phyloP scores from a whole-genome alignment of 2,888 invertebrate genomes.

The Sarcophaga caerulescens region DNA sequence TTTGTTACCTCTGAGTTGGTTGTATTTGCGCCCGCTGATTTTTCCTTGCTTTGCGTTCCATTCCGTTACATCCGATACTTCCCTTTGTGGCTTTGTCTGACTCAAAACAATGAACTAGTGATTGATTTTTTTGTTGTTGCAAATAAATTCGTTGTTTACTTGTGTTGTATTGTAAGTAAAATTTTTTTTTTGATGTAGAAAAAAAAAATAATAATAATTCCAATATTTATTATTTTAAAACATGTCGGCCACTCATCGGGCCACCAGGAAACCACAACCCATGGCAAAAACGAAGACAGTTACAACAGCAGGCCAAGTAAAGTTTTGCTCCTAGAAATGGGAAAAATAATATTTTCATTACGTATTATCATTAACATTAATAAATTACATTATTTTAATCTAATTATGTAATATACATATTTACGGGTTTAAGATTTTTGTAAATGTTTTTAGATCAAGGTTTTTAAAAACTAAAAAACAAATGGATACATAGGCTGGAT shows the following conservation, averaged over 20 bases:
- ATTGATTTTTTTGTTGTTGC: constrained; percentile 35
- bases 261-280: constrained; percentile 81
- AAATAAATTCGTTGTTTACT: constrained; percentile 73
- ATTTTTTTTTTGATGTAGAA: constrained; percentile 34
- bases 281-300: constrained; percentile 81
- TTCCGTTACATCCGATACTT: constrained; percentile 14
- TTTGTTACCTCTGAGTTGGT: constrained; percentile 56
- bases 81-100: constrained; percentile 56
- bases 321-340: constrained; percentile 78
- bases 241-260: constrained; percentile 77
- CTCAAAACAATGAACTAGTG: constrained; percentile 68
- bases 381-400: no score
- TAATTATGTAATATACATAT: no score
- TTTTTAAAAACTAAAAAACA: no score
- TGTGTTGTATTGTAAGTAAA: constrained; percentile 34
- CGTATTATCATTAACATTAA: no score
- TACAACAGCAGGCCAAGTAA: constrained; percentile 81
- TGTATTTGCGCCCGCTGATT: constrained; percentile 41
- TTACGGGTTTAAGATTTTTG: no score
- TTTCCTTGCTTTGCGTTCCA: constrained; percentile 7
- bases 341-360: constrained; percentile 29
- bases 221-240: constrained; percentile 32
- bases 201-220: constrained; percentile 36
- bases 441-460: no score
- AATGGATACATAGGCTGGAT: no score